phyloP scores from a whole-genome alignment of 2,888 invertebrate species.

The Campoletis raptor region DNA sequence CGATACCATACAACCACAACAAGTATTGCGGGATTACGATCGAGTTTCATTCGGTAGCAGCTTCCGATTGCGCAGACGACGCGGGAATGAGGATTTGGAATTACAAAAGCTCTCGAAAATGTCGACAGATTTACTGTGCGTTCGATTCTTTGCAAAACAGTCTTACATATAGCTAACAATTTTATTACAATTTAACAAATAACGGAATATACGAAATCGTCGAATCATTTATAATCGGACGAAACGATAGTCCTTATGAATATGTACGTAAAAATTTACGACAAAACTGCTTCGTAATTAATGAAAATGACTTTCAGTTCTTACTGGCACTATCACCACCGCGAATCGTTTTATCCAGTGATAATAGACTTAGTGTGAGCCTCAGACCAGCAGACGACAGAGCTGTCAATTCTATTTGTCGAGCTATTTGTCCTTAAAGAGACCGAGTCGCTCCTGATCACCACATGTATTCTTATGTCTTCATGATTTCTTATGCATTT shows the following conservation, averaged over 20 bases:
- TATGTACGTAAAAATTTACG: background rate
- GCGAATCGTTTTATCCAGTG: no score
- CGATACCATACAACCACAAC: background rate
- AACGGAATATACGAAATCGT: background rate
- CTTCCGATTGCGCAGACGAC: background rate
- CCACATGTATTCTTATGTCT: background rate
- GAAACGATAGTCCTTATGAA: background rate
- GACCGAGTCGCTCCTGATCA: no score
- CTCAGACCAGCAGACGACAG: no score
- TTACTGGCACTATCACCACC: no score
- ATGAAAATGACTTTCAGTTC: no score
- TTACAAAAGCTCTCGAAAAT: background rate
- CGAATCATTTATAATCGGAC: background rate
- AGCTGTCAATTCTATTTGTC: no score
- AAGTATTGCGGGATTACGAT: background rate
- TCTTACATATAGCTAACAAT: background rate
- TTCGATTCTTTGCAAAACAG: background rate
- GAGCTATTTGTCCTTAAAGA: no score
- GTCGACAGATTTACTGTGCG: background rate
- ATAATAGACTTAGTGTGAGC: no score
- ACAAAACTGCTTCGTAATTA: no score
- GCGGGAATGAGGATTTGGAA: background rate
- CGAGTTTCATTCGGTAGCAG: background rate
- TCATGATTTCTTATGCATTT: no score
- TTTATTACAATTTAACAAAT: background rate